These are phyloP conservation scores for Eutolmus rufibarbis DNA, from an alignment of 2,888 invertebrate species.

Conservation along the genomic window DNA sequence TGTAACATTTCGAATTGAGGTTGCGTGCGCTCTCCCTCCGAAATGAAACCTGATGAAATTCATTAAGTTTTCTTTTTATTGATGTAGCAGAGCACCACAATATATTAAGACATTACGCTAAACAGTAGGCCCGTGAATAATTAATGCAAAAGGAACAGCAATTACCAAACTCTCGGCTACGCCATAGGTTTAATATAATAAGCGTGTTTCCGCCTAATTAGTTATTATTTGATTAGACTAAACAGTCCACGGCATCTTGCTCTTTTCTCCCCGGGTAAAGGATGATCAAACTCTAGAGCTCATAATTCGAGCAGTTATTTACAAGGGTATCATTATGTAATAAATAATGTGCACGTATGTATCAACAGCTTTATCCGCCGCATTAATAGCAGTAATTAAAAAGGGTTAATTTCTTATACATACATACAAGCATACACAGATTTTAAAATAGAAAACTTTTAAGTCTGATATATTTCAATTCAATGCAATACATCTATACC, in stretches of 20 bases:
- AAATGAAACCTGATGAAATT: neutral
- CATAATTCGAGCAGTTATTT: neutral
- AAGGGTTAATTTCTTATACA: neutral
- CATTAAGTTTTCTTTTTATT: neutral
- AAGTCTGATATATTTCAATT: too few species aligned
- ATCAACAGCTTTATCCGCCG: neutral
- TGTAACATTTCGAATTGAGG: neutral
- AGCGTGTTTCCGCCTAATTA: neutral
- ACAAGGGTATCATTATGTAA: neutral
- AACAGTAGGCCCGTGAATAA: neutral
- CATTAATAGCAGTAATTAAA: neutral
- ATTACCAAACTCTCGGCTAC: neutral
- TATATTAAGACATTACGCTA: neutral
- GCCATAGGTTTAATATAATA: neutral
- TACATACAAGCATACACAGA: too few species aligned
- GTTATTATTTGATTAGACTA: neutral
- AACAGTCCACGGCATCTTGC: neutral
- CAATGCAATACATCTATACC: too few species aligned
- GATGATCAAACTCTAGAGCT: neutral
- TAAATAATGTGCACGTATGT: neutral
- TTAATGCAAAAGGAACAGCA: neutral
- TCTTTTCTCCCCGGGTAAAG: neutral
- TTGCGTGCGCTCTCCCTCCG: neutral
- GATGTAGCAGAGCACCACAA: neutral
- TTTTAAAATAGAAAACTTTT: too few species aligned